Conservation (phyloP, 2,113 vertebrate species). For the Acanthochromis polyacanthus region DNA sequence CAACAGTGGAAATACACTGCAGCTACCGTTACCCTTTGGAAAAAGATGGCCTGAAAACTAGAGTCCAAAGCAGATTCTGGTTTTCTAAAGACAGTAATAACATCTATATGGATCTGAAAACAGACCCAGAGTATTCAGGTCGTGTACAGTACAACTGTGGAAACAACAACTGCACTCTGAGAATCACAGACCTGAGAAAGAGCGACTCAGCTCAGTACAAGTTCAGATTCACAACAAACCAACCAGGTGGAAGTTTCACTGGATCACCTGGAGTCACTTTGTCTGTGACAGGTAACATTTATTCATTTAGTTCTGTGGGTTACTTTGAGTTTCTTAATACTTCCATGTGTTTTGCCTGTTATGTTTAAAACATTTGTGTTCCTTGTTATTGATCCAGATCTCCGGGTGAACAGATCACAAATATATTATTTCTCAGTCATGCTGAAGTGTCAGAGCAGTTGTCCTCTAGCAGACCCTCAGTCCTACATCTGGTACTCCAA, state of each 20-base stretch:
- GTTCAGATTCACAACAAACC: neutral
- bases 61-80: neutral
- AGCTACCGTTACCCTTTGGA: neutral
- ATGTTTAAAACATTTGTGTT: neutral
- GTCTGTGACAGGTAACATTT: slow-evolving; percentile 8
- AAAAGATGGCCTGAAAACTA: too few relatives aligned
- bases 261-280: slow-evolving; percentile 7
- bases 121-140: neutral
- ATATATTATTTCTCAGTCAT: too few relatives aligned
- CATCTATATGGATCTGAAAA: neutral
- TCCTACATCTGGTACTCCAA: slow-evolving; percentile 15
- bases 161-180: neutral
- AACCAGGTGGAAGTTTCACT: rapidly evolving
- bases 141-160: neutral
- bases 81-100: neutral
- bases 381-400: neutral
- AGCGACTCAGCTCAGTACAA: slow-evolving; percentile 11
- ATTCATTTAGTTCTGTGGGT: neutral
- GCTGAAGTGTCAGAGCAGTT: neutral
- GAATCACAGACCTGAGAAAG: too few relatives aligned
- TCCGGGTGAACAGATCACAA: neutral
- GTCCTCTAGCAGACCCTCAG: too few relatives aligned
- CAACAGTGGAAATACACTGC: neutral
- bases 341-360: neutral
- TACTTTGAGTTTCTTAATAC: neutral